Conservation (phyloP, 2,888 invertebrate genomes). For the Gnatocerus cornutus region DNA sequence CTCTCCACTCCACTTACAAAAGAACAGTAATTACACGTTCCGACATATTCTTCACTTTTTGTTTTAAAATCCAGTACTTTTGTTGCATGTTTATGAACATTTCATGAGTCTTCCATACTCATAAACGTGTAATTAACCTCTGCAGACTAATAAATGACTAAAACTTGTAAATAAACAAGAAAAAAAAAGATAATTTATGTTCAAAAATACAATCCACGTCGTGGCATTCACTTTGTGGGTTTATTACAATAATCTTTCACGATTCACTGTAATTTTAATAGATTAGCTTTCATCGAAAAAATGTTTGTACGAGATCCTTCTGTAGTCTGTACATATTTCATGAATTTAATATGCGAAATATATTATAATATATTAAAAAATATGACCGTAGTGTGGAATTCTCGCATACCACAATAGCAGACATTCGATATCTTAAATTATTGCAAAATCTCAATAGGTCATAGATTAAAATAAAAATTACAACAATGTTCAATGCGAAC, state of each 20-base stretch:
- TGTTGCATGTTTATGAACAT: slow-evolving; percentile 1
- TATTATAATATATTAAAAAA: slow-evolving; percentile 35
- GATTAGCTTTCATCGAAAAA: no score
- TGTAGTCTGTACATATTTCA: neutral
- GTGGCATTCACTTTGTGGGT: no score
- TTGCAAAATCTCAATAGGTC: slow-evolving; percentile 26
- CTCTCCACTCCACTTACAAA: no score
- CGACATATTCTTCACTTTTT: neutral
- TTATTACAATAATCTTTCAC: neutral
- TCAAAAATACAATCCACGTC: neutral
- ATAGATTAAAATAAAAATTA: slow-evolving; percentile 33
- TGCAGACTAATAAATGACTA: neutral
- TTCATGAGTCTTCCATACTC: neutral
- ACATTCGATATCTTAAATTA: slow-evolving; percentile 23
- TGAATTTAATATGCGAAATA: slow-evolving; percentile 24
- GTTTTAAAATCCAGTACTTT: neutral
- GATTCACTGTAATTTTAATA: neutral
- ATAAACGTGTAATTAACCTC: neutral
- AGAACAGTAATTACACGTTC: no score
- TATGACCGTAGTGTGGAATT: slow-evolving; percentile 18
- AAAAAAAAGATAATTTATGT: neutral
- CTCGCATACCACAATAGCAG: slow-evolving; percentile 7
- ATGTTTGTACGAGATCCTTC: neutral
- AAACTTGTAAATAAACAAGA: slow-evolving; percentile 4
- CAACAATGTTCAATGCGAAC: slow-evolving; percentile 2